Evolutionary conservation across 2,113 vertebrate species (phyloP), one percentile per base, ranked within the genome.

Genomic region (Antigone vipio): DNA sequence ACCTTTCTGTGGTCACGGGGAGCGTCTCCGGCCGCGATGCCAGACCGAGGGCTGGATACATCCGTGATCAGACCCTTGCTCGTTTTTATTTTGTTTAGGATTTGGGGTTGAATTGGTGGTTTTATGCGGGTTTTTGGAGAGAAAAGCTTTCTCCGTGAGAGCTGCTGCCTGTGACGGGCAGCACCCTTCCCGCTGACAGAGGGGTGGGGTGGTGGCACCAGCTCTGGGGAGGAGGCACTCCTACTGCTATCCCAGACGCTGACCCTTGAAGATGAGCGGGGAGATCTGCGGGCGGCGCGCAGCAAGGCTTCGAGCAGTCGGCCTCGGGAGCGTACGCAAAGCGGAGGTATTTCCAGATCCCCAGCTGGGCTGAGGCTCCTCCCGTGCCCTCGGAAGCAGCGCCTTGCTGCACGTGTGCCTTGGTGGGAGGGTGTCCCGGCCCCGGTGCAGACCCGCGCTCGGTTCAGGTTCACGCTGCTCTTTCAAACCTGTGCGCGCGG

Each of bases 391-490:
- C 26, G 1, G 1, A 35, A 21, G 73, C 16, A 11, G 26, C 1
- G 1, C 12, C 66, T 56, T 32, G 45, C 32, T 18, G 26, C 17
- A 3, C 26, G 16, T 16, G 8, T 34, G 27, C 69, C 26, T 2
- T 15, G 5, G 29, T 13, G 24, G 52, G 72, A 86, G 15, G 12
- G 15, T n/a, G 62, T 42, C 30, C 16, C 2, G 1, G 50, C 35
- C 55, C 3, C 2, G 29, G 27, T 2, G 17, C 6, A 8, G 44
- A 34, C 26, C 52, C 32, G 3, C 0, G 6, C 53, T 15, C 1
- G 0, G 16, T 32, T 30, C 11, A 6, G 21, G 5, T 49, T 24
- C 21, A 11, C 1, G 1, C 35, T 44, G 26, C 44, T 45, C 27
- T 67, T 71, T 18, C 45, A 20, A 58, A 80, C 11, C 13, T 17